A percentile compares a stretch with the other conserved stretches of the same genome.
These are phyloP conservation scores for Lucifuga dentata DNA, from an alignment of 2,113 vertebrate genomes.

Conservation along the genomic window DNA sequence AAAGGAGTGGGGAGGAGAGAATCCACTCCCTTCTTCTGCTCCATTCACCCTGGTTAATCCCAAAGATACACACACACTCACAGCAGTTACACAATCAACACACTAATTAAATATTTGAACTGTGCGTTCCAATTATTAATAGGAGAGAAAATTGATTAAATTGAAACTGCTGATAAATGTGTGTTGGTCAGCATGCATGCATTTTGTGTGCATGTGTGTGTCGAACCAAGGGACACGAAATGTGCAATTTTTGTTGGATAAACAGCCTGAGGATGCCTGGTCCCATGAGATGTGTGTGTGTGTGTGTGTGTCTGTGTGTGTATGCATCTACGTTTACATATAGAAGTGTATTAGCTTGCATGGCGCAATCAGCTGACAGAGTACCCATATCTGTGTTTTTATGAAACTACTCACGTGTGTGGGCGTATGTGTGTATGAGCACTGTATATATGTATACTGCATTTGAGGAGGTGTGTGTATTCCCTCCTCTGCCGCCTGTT, in stretches of 20 bases:
- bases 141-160: slow-evolving; percentile 23
- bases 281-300: slow-evolving; percentile 34
- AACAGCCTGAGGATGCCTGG: slow-evolving; percentile 73
- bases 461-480: slow-evolving; percentile 48
- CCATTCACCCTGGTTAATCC: slow-evolving; percentile 70
- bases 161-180: slow-evolving; percentile 18
- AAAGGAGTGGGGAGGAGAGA: slow-evolving; percentile 48
- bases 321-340: too few relatives aligned
- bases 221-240: slow-evolving; percentile 21
- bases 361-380: too few relatives aligned
- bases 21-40: slow-evolving; percentile 58
- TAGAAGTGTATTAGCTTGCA: too few relatives aligned
- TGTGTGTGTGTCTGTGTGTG: slow-evolving; percentile 6
- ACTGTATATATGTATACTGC: background rate
- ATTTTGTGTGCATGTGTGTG: slow-evolving; percentile 27
- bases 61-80: slow-evolving; percentile 40
- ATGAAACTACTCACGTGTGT: background rate
- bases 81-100: slow-evolving; percentile 34
- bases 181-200: slow-evolving; percentile 5
- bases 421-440: background rate
- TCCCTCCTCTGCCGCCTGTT: slow-evolving; percentile 75
- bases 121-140: slow-evolving; percentile 17
- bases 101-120: slow-evolving; percentile 6
- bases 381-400: background rate
- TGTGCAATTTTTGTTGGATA: slow-evolving; percentile 66